Evolutionary conservation across 2,797 vertebrate genomes (phyloP), one percentile per base, ranked within the genome.

Genomic region (Argyrosomus regius): DNA sequence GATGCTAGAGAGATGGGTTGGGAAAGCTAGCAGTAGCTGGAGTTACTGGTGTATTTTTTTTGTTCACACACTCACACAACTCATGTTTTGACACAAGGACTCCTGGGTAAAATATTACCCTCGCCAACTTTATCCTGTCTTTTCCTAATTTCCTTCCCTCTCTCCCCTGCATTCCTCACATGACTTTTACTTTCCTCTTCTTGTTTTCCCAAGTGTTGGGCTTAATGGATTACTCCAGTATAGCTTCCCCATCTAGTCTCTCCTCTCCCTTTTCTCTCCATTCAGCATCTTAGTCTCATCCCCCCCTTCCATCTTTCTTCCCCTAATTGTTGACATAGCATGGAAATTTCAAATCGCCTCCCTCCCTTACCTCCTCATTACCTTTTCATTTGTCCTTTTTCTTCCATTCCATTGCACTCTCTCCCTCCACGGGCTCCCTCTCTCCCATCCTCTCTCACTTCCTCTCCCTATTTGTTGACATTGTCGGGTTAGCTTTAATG

Each of bases 401-500:
- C 35, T 62, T 43, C 35, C 24, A 73, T 83, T 81, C 50, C 35
- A 54, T 59, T 69, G n/a, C 63, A 39, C 48, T 20, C 56, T 50
- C 6, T 50, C 20, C 35, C 53, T 76, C 59, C 8, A 28, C 0
- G 0, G n/a, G 65, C 60, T 83, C 22, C 58, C 48, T 80, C 56
- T 77, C 63, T 66, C 26, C 69, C 11, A 48, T 57, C 39, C 49
- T 77, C 71, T 75, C 66, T 45, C 18, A 3, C 71, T 62, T 86
- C 62, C 81, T 82, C 72, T 83, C 49, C 54, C 80, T 45, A 66
- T 89, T 81, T 84, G 89, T 91, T 92, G 89, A 89, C 86, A 88
- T 87, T 89, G 85, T 75, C 58, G 18, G 84, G 75, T 88, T 85
- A 81, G 85, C 61, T 91, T 90, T 89, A 93, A 91, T 92, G 82